Percentiles rank a stretch among this genome's conserved stretches.
phyloP scores from a whole-genome alignment of 2,113 vertebrate species.

The Plotosus lineatus region DNA sequence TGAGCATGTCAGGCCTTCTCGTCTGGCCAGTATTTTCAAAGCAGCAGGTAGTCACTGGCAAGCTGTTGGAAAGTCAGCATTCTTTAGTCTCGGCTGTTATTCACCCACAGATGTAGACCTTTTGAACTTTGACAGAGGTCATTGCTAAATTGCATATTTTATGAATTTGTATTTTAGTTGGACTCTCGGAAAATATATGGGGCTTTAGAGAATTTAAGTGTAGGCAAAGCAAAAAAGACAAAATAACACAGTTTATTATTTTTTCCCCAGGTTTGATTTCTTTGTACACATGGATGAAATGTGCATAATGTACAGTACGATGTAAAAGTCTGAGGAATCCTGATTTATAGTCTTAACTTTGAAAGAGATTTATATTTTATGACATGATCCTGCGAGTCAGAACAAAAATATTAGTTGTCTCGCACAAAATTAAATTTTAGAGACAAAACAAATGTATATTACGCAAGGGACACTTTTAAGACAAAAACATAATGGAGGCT shows the following conservation, averaged over 20 bases:
- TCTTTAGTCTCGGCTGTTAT: conserved; percentile 80
- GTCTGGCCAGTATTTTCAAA: conserved; percentile 96
- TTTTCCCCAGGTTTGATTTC: not conserved
- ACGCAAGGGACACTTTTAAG: too few species aligned
- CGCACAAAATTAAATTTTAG: too few species aligned
- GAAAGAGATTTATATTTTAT: too few species aligned
- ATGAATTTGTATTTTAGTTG: conserved; percentile 67
- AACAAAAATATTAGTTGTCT: too few species aligned
- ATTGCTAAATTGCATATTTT: conserved; percentile 77
- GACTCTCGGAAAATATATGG: conserved; percentile 49
- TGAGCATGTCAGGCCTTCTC: conserved; percentile 81
- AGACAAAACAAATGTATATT: too few species aligned
- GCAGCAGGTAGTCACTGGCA: conserved; percentile 94
- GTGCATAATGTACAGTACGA: too few species aligned
- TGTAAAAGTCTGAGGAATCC: too few species aligned
- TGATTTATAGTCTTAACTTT: too few species aligned
- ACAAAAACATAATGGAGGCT: too few species aligned
- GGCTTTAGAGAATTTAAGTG: conserved; percentile 43
- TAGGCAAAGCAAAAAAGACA: conserved; percentile 25
- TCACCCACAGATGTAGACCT: conserved; percentile 92
- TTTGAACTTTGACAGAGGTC: conserved; percentile 92
- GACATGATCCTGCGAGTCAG: too few species aligned
- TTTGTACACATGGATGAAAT: too few species aligned
- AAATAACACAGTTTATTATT: conserved; percentile 46
- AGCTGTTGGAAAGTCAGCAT: conserved; percentile 87